phyloP scores from a whole-genome alignment of 2,113 vertebrate genomes.

The Pachyramphus minor region DNA sequence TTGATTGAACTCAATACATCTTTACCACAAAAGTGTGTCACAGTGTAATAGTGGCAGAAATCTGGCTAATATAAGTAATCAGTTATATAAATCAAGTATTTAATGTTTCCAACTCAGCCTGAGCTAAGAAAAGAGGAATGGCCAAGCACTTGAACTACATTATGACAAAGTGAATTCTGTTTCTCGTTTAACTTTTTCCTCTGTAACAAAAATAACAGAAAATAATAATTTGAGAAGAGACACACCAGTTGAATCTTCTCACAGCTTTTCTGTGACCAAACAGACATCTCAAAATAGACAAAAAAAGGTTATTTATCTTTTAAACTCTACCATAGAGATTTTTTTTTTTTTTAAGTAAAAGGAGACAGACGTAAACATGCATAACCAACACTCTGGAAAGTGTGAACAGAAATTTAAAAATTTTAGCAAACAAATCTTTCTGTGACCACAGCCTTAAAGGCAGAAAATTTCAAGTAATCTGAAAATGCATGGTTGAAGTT shows the following conservation, averaged over 20 bases:
- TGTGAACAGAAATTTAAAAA: neutral
- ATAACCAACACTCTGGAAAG: neutral
- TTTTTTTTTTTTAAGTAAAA: neutral
- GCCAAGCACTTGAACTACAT: neutral
- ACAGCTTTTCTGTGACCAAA: neutral
- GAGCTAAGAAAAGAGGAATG: neutral
- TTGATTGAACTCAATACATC: neutral
- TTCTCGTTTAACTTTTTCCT: neutral
- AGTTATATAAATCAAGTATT: neutral
- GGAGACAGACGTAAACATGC: neutral
- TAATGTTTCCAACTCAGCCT: neutral
- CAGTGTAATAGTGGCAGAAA: neutral
- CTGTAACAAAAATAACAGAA: neutral
- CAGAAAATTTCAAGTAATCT: neutral
- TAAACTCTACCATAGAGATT: neutral
- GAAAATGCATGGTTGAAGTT: neutral
- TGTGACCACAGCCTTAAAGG: neutral
- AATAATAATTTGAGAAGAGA: neutral
- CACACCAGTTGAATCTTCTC: neutral
- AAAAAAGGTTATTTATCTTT: neutral
- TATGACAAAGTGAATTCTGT: neutral
- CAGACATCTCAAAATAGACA: neutral
- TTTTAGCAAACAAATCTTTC: neutral
- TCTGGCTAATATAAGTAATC: neutral
- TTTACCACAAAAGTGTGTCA: neutral